These are phyloP conservation scores for Melanotaenia parkinsoni DNA, from an alignment of 2,797 vertebrate species.

Conservation along the genomic window DNA sequence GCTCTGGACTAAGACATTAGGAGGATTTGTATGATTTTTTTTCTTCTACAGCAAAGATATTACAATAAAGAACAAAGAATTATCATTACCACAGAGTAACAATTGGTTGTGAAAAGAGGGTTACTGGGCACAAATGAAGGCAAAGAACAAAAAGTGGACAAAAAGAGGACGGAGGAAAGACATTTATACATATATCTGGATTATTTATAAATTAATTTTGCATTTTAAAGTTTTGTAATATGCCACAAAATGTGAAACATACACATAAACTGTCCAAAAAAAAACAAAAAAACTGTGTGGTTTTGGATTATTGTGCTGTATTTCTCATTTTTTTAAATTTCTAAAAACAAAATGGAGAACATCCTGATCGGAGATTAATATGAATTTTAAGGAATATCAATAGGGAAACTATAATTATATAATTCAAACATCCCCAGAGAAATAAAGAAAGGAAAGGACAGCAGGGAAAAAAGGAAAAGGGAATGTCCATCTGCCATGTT, in stretches of 20 bases:
- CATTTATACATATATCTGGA: conserved; percentile 1
- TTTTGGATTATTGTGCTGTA: not conserved
- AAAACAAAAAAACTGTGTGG: not conserved
- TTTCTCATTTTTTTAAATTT: conserved; percentile 7
- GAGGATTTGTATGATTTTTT: conserved; percentile 37
- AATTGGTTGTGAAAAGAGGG: conserved; percentile 1
- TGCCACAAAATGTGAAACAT: not conserved
- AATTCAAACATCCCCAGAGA: conserved; percentile 45
- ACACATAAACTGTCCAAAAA: not conserved
- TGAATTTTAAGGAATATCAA: conserved; percentile 1
- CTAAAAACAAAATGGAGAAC: not conserved
- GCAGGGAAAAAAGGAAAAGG: conserved; percentile 21
- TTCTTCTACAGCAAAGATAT: conserved; percentile 23
- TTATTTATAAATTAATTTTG: not conserved
- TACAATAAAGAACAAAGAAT: conserved; percentile 27
- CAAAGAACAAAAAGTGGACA: not conserved
- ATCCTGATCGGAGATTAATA: not conserved
- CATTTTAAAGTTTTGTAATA: not conserved
- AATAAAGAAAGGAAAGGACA: conserved; percentile 24
- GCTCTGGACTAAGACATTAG: conserved; percentile 32
- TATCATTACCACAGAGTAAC: conserved; percentile 28
- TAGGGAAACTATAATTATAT: conserved; percentile 16
- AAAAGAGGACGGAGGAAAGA: not conserved
- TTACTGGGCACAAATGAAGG: not conserved
- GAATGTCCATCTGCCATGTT: conserved; percentile 59